Evolutionary conservation across 2,113 vertebrate species (phyloP).

Genomic region (Chunga burmeisteri): DNA sequence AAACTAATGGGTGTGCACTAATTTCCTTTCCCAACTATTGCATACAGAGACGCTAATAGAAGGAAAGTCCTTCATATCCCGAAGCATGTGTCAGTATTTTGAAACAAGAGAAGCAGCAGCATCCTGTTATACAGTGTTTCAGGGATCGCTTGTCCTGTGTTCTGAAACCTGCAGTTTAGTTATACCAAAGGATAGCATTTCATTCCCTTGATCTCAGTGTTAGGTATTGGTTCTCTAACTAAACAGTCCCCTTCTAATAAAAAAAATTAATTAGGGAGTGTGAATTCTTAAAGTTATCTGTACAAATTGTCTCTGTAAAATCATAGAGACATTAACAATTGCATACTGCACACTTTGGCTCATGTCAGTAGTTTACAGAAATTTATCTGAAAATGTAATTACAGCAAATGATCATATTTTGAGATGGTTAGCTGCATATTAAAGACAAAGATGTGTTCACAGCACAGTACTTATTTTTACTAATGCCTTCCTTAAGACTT

Average conservation of each 20-base stretch:
- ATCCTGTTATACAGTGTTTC: neutral
- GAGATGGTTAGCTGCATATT: neutral
- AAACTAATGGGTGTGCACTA: neutral
- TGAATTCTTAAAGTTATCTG: neutral
- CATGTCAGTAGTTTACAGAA: neutral
- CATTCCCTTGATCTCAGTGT: neutral
- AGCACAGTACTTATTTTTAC: neutral
- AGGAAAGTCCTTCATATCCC: neutral
- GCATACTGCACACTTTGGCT: neutral
- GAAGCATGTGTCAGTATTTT: neutral
- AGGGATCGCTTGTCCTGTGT: neutral
- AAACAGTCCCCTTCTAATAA: neutral
- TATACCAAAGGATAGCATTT: neutral
- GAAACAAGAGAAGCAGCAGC: neutral
- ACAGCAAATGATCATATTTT: neutral
- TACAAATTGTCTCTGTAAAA: neutral
- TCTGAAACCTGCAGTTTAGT: neutral
- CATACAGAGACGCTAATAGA: neutral
- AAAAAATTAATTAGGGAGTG: neutral
- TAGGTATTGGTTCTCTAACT: neutral
- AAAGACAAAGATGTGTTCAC: neutral
- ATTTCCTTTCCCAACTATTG: neutral
- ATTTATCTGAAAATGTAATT: neutral
- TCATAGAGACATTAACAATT: neutral
- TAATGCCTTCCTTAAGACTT: neutral